Evolutionary conservation across 2,888 invertebrate species (phyloP).

Genomic region (Parochlus steinenii): DNA sequence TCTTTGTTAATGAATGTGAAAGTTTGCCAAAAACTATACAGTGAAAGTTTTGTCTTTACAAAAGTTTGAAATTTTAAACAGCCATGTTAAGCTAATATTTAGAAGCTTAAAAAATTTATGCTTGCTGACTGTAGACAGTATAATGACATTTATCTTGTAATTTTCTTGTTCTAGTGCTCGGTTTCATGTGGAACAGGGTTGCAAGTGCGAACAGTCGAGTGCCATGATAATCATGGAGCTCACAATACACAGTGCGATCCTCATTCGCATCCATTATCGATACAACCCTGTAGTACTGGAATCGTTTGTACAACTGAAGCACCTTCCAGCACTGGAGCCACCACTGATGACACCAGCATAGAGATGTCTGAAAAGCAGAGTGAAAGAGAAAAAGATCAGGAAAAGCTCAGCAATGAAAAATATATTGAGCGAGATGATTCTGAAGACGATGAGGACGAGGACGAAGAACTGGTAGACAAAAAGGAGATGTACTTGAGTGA

Average conservation of each 20-base stretch:
- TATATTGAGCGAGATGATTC: constrained; percentile 1
- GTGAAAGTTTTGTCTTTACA: no score
- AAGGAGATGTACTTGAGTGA: constrained; percentile 9
- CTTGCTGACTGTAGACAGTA: no score
- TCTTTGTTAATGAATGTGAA: no score
- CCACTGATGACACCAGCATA: no score
- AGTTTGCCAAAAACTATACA: no score
- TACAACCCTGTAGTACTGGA: constrained; percentile 57
- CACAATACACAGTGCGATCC: constrained; percentile 47
- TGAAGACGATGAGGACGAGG: constrained; percentile 8
- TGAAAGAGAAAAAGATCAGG: constrained; percentile 3
- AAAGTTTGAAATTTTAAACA: no score
- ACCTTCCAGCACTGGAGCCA: no score
- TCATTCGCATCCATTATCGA: constrained; percentile 46
- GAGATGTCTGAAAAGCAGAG: no score
- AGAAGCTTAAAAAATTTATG: no score
- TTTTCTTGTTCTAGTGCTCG: constrained; percentile 52
- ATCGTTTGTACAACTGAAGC: constrained; percentile 43
- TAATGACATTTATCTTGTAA: constrained; percentile 5
- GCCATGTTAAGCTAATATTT: no score
- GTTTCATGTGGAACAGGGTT: constrained; percentile 79
- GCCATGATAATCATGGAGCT: constrained; percentile 43
- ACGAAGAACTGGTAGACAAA: constrained; percentile 5
- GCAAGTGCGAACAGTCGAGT: constrained; percentile 67
- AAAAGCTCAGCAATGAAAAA: constrained; percentile 3